Percentiles rank a stretch among this genome's conserved stretches.
These are phyloP conservation scores for Delphinapterus leucas DNA, from an alignment of 2,113 vertebrate species.

Conservation along the genomic window DNA sequence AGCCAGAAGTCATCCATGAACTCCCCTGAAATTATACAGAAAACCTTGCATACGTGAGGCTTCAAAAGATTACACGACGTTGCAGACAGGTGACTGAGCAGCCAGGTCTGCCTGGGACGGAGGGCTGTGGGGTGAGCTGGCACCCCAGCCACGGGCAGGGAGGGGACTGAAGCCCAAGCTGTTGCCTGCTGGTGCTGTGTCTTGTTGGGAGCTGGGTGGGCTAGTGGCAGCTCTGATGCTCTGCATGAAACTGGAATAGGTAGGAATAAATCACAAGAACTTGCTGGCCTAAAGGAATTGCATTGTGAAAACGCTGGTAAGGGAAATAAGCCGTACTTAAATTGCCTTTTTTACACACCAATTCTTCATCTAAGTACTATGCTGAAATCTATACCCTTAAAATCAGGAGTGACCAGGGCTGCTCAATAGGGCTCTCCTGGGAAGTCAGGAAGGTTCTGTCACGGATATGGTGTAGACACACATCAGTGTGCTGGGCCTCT, in stretches of 20 bases:
- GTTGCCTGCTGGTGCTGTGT: neutral
- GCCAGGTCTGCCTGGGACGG: too few relatives aligned
- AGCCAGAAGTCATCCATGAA: neutral
- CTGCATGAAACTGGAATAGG: neutral
- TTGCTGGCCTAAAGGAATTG: neutral
- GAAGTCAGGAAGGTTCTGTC: neutral
- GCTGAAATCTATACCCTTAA: neutral
- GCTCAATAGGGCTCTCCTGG: neutral
- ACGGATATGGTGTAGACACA: accelerated
- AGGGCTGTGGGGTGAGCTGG: neutral
- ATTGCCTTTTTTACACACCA: neutral
- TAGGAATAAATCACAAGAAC: neutral
- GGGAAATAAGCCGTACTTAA: neutral
- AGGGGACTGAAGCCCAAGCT: neutral
- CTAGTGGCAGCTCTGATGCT: neutral
- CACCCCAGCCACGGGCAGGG: neutral
- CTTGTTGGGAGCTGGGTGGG: neutral
- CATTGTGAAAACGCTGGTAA: neutral
- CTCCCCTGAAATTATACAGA: neutral
- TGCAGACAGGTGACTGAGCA: neutral
- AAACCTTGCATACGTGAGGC: neutral
- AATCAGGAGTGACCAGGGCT: neutral
- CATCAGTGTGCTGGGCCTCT: neutral
- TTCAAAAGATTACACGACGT: accelerated
- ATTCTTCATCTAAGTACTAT: neutral